Conservation (phyloP, 2,888 invertebrate genomes). For the Galeopsomyia nigrocyanea region DNA sequence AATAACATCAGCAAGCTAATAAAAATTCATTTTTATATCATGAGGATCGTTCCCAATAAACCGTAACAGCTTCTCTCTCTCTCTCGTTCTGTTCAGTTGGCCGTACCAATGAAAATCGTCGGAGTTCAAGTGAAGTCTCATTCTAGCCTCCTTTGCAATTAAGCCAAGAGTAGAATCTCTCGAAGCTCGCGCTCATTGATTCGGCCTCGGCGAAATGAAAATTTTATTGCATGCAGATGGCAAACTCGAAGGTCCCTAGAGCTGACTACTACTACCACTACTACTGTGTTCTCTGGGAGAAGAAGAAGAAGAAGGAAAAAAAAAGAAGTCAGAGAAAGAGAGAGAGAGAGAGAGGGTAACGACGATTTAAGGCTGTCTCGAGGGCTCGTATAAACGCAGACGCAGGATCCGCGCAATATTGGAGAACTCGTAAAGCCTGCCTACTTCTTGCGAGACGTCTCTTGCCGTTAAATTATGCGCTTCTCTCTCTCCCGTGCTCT, state of each 20-base stretch:
- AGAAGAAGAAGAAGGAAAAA: constrained; percentile 19
- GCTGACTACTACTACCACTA: not conserved
- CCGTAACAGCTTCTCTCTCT: not conserved
- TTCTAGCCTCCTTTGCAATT: constrained; percentile 29
- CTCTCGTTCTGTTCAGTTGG: not conserved
- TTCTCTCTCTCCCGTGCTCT: constrained; percentile 6
- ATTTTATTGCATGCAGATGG: constrained; percentile 43
- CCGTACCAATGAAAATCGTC: not conserved
- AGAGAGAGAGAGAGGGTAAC: constrained; percentile 44
- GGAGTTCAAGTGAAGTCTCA: not conserved
- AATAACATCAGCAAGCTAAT: not conserved
- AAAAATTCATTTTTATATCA: not conserved
- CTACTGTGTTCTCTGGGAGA: not conserved
- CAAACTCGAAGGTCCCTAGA: not conserved
- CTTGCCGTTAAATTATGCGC: constrained; percentile 46
- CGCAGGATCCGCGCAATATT: constrained; percentile 56
- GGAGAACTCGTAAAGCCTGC: constrained; percentile 54
- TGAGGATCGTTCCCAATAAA: too few species aligned
- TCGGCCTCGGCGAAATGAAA: constrained; percentile 39
- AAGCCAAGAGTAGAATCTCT: not conserved
- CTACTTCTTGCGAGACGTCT: constrained; percentile 23
- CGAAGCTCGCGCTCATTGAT: constrained; percentile 38
- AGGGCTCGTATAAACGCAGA: constrained; percentile 54
- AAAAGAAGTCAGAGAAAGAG: not conserved
- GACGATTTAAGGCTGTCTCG: constrained; percentile 55